Evolutionary conservation across 2,113 vertebrate genomes (phyloP).

Genomic region (Tragelaphus strepsiceros): DNA sequence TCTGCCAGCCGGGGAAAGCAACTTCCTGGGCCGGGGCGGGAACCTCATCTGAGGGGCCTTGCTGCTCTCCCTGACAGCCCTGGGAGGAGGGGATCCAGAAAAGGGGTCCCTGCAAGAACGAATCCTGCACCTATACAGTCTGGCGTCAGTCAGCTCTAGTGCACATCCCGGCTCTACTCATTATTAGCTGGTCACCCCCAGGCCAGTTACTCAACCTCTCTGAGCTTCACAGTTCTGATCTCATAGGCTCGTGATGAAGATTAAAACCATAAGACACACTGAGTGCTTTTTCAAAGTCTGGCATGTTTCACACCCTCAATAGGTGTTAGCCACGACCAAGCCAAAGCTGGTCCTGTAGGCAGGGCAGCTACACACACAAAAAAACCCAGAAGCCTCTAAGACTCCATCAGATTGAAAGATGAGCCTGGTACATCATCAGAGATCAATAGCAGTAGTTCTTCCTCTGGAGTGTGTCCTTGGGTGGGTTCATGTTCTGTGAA

Average conservation of each 20-base stretch:
- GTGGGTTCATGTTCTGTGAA: neutral
- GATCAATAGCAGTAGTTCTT: neutral
- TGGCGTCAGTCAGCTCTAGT: neutral
- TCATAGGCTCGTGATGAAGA: neutral
- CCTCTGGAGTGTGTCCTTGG: neutral
- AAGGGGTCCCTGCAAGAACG: neutral
- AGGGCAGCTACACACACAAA: neutral
- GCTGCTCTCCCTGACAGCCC: neutral
- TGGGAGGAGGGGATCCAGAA: neutral
- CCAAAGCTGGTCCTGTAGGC: neutral
- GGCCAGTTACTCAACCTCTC: neutral
- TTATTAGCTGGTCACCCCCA: neutral
- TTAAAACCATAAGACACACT: neutral
- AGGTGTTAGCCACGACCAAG: neutral
- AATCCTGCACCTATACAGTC: neutral
- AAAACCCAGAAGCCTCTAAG: neutral
- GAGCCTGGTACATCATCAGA: neutral
- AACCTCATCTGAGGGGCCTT: neutral
- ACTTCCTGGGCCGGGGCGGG: neutral
- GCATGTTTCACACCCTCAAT: neutral
- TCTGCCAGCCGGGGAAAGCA: neutral
- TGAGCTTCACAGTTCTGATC: neutral
- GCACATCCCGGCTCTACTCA: neutral
- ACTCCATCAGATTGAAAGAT: neutral
- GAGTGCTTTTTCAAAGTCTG: neutral